Percentiles rank a stretch among this genome's conserved stretches.
phyloP scores from a whole-genome alignment of 2,113 vertebrate genomes.

The Chiloscyllium plagiosum region DNA sequence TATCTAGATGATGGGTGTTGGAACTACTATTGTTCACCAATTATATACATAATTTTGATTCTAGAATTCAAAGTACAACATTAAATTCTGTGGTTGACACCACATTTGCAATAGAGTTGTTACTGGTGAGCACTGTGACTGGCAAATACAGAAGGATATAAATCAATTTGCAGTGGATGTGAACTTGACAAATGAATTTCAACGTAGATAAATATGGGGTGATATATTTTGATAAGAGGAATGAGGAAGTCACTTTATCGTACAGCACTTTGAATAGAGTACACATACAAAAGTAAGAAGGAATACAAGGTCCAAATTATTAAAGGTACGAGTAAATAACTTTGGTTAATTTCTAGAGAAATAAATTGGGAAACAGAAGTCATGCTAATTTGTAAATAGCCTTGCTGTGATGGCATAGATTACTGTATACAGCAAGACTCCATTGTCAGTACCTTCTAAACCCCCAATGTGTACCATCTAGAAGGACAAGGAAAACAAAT shows the following conservation, averaged over 20 bases:
- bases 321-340: neutral
- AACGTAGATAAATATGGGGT: neutral
- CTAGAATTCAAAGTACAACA: neutral
- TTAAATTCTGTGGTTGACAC: neutral
- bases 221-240: neutral
- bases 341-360: neutral
- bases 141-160: neutral
- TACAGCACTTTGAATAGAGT: neutral
- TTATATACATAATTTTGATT: neutral
- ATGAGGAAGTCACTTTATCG: neutral
- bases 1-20: neutral
- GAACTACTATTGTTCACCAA: neutral
- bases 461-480: no score
- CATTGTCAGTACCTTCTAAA: no score
- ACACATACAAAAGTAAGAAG: neutral
- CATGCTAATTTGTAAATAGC: neutral
- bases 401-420: neutral
- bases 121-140: neutral
- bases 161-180: neutral
- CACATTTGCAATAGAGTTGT: neutral
- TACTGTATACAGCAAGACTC: neutral
- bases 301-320: neutral
- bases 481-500: no score
- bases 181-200: neutral
- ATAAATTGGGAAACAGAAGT: neutral